phyloP scores from a whole-genome alignment of 1,140 invertebrate species.

The Heliconius eleuchia region DNA sequence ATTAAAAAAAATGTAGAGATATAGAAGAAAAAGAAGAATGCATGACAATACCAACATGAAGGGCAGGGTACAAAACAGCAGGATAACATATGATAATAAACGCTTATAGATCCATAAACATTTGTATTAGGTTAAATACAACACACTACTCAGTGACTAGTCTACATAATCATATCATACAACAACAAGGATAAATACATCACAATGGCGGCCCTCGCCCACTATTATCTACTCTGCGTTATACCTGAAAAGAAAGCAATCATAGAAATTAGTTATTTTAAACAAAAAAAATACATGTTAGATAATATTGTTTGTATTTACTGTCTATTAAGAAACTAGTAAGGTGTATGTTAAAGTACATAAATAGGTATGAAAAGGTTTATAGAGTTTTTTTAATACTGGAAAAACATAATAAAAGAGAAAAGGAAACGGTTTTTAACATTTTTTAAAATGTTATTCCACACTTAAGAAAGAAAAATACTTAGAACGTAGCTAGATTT shows the following conservation, averaged over 20 bases:
- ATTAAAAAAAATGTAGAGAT: too few species aligned
- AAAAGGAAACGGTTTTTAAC: too few species aligned
- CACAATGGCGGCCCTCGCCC: constrained; percentile 52
- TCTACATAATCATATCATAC: constrained; percentile 68
- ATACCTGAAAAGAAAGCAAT: constrained; percentile 10
- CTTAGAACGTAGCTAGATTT: too few species aligned
- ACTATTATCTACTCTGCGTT: constrained; percentile 3
- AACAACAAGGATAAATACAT: constrained; percentile 75
- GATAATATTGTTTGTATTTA: too few species aligned
- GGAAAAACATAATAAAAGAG: too few species aligned
- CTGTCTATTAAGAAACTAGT: too few species aligned
- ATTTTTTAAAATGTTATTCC: too few species aligned
- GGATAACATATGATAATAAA: constrained; percentile 11
- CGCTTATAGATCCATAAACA: constrained; percentile 72
- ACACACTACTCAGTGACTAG: constrained; percentile 79
- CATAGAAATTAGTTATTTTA: neutral
- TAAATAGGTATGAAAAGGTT: too few species aligned
- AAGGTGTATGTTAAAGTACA: too few species aligned
- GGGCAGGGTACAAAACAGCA: constrained; percentile 14
- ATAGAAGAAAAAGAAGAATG: neutral
- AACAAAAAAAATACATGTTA: too few species aligned
- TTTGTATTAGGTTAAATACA: constrained; percentile 75
- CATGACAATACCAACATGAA: neutral
- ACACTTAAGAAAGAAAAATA: too few species aligned
- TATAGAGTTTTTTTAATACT: too few species aligned